A percentile compares a stretch with the other conserved stretches of the same genome.
Evolutionary conservation across 1,140 invertebrate species (phyloP).

Genomic region (Eurosta solidaginis): DNA sequence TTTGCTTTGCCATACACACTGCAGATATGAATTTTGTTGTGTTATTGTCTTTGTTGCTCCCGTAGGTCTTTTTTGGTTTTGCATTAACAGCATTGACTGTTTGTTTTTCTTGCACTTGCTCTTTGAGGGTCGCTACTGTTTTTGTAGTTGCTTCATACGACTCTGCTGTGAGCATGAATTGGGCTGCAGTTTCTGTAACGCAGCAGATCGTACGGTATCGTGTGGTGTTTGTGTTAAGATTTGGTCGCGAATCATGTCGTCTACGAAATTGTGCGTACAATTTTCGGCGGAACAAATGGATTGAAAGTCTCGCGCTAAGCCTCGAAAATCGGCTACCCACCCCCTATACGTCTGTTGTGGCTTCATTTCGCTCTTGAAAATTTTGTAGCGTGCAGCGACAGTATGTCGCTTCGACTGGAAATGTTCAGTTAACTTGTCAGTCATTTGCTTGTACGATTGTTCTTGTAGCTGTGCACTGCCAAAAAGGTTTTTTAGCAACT

Average conservation of each 20-base stretch:
- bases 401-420: neutral
- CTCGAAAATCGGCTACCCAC: conserved; percentile 26
- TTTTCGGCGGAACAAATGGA: neutral
- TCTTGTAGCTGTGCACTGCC: neutral
- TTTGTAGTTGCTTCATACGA: neutral
- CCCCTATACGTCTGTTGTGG: neutral
- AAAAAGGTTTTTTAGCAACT: conserved; percentile 23
- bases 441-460: neutral
- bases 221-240: conserved; percentile 27
- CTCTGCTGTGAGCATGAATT: no score
- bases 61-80: neutral
- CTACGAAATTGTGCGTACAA: conserved; percentile 22
- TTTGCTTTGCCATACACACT: conserved; percentile 16
- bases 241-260: conserved; percentile 35
- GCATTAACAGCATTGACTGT: neutral
- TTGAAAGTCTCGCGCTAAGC: neutral
- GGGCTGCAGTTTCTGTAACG: conserved; percentile 20
- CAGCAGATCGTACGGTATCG: conserved; percentile 21
- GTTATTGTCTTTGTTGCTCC: neutral
- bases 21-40: neutral
- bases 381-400: neutral
- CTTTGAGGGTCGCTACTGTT: neutral
- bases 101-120: neutral
- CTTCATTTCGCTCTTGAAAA: conserved; percentile 23
- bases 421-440: conserved; percentile 28